Evolutionary conservation across 2,113 vertebrate genomes (phyloP).

Genomic region (Nettapus auritus): DNA sequence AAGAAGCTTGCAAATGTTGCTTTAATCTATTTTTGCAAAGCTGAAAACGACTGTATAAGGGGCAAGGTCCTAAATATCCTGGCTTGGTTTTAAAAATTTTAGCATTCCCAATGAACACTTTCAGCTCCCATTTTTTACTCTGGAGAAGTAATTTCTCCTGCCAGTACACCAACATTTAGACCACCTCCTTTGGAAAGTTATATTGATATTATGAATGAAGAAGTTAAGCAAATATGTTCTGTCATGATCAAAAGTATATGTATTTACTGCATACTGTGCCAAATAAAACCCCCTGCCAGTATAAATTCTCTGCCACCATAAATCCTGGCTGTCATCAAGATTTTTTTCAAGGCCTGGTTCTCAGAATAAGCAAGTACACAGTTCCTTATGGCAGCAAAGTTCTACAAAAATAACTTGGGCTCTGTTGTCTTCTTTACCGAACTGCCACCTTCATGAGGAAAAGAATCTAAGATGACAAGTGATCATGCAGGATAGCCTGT

Average conservation of each 20-base stretch:
- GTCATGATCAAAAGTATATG: neutral
- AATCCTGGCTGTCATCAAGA: neutral
- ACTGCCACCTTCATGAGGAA: neutral
- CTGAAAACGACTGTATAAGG: neutral
- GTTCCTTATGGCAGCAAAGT: neutral
- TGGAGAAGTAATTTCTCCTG: neutral
- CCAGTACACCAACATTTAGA: neutral
- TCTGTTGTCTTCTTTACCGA: neutral
- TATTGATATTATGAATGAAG: neutral
- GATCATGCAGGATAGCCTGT: neutral
- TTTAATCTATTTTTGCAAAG: neutral
- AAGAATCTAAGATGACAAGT: neutral
- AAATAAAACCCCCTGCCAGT: neutral
- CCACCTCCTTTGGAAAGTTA: neutral
- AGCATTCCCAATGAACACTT: neutral
- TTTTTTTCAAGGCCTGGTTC: neutral
- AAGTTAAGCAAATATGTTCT: neutral
- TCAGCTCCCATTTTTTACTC: neutral
- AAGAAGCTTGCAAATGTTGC: neutral
- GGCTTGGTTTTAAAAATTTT: neutral
- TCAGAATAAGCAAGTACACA: neutral
- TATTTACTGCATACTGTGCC: neutral
- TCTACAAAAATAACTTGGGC: neutral
- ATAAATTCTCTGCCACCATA: neutral
- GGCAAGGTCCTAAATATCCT: neutral